Percentiles rank a stretch among this genome's conserved stretches.
Conservation (phyloP, 2,113 vertebrate genomes). For the Gasterosteus nipponicus region DNA sequence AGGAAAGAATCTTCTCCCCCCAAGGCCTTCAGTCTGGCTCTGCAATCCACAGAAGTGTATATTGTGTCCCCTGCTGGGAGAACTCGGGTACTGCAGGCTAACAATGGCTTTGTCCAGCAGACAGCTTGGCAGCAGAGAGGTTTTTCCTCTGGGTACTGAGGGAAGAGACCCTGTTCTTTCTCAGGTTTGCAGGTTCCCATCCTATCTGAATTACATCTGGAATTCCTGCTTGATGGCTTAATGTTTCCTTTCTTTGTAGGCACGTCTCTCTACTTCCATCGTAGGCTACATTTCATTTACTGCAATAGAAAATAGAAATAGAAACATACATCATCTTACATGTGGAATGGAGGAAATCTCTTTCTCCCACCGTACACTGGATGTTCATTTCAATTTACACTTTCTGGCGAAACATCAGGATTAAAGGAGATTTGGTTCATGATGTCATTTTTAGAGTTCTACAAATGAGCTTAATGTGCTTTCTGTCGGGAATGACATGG, state of each 20-base stretch:
- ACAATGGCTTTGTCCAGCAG: slow-evolving; percentile 20
- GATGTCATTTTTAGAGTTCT: neutral
- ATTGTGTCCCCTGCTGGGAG: slow-evolving; percentile 69
- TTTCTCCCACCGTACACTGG: neutral
- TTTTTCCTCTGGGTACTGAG: slow-evolving; percentile 45
- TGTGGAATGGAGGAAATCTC: neutral
- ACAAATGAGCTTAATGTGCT: too few species aligned
- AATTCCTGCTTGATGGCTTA: slow-evolving; percentile 39
- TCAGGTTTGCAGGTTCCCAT: slow-evolving; percentile 43
- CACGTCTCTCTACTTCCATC: neutral
- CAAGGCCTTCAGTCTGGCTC: slow-evolving; percentile 27
- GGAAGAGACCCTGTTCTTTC: slow-evolving; percentile 47
- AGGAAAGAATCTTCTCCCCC: slow-evolving; percentile 42
- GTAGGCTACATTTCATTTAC: slow-evolving; percentile 9
- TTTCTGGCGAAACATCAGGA: neutral
- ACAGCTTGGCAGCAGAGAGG: slow-evolving; percentile 48
- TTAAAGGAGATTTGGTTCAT: neutral
- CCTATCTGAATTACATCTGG: slow-evolving; percentile 22
- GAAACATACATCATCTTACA: neutral
- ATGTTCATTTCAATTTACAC: neutral
- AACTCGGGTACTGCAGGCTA: slow-evolving; percentile 41
- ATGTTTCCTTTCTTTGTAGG: slow-evolving; percentile 16
- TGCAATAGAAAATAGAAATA: neutral
- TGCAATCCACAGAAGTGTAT: slow-evolving; percentile 21
- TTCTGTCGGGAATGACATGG: neutral